Base-by-base conservation (phyloP, 2,888 invertebrate genomes). In the Trilocha varians region DNA sequence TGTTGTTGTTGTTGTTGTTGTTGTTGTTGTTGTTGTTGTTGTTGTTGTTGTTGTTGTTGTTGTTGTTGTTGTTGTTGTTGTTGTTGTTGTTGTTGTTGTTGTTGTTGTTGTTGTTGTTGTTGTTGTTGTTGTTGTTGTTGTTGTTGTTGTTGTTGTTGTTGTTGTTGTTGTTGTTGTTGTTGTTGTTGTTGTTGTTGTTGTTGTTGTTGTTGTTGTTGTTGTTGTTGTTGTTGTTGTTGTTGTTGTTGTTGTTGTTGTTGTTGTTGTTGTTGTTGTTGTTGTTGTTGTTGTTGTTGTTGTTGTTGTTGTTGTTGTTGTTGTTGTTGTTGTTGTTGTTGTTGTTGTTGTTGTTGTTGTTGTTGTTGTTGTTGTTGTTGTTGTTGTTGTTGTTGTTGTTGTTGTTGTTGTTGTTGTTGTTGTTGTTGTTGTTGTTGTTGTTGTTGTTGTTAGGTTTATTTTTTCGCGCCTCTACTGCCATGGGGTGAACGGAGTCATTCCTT, bases 61-160 rank as follows among this genome's bases (percentile, higher is more conserved):
- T 43, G 39, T 18, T 39, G 40, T 37, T 42, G 38, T 40, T 40
- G 40, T 44, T 38, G 44, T 40, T 44, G 40, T 38, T 40, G 44
- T 45, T 45, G 40, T 42, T 40, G 40, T 44, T 38, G 44, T 40
- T 44, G 40, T 38, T 40, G 44, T 42, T 45, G 34, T n/a, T 32
- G 9, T 32, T 32, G 32, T 32, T 32, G 9, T 32, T 32, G 32
- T 32, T 32, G 9, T 32, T 32, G 32, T 32, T 32, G 9, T 32
- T 32, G 32, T 32, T 32, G 9, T 32, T 32, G 32, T 32, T 32
- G 9, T 32, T 32, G 32, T 32, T 32, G 9, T 32, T 32, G 32
- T 32, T 32, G 9, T 32, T 32, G 32, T 32, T 32, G 9, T 32
- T 32, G 32, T 32, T 32, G 9, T 32, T 32, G 32, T 32, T 32